Evolutionary conservation across 1,140 invertebrate genomes (phyloP), one percentile per base, ranked within the genome.

Genomic region (Trinorchestia longiramus): DNA sequence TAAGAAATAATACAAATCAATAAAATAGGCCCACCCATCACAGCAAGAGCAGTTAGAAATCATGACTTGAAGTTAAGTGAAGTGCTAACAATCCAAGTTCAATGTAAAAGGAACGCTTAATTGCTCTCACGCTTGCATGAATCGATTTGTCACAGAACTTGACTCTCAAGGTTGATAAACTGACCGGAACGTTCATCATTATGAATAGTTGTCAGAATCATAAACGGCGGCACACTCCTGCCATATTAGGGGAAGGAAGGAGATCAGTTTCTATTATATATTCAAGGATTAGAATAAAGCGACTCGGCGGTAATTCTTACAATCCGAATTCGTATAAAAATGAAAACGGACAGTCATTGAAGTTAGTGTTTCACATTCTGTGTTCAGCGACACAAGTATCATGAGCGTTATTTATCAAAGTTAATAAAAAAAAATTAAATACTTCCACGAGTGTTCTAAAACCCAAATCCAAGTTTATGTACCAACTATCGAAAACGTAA

Each of bases 211-310:
- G 19, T 53, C 19, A 53, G 19, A 36, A 19, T 77, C 28, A 36
- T 77, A 77, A 77, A 11, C 11, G 15, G 28, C 62, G 62, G 28
- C 62, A 77, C 28, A 23, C 28, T 36, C 28, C 62, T 23, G 28
- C 62, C 62, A 23, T 36, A 23, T 15, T 11, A 36, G 11, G 28
- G 15, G 62, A 77, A 11, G 28, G 28, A 77, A 77, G 62, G 28
- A 77, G 62, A 77, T 77, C 62, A 77, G 62, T 77, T 77, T 77
- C 62, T 77, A n/a, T n/a, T n/a, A n/a, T n/a, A n/a, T n/a, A n/a
- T n/a, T n/a, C n/a, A n/a, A n/a, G n/a, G n/a, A n/a, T n/a, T n/a
- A n/a, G n/a, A n/a, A n/a, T n/a, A n/a, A n/a, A n/a, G n/a, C n/a
- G n/a, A n/a, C n/a, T n/a, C n/a, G n/a, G n/a, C n/a, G n/a, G n/a